Percentiles rank a stretch among this genome's conserved stretches.
Conservation (phyloP, 2,113 vertebrate genomes). For the Menidia beryllina region DNA sequence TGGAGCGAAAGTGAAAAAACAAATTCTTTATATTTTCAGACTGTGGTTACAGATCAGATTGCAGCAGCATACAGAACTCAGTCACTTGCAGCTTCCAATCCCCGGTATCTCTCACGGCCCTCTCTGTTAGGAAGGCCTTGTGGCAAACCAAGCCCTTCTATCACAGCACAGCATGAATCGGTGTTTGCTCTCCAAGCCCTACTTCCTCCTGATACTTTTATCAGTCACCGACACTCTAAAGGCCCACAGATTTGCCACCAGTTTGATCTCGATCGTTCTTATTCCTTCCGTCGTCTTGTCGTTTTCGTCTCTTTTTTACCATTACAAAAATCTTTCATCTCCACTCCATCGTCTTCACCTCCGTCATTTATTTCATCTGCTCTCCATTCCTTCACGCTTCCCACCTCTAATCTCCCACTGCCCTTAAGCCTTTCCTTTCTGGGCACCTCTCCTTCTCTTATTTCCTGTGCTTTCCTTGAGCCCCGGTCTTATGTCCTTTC, state of each 20-base stretch:
- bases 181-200: constrained; percentile 61
- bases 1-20: background rate
- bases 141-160: constrained; percentile 42
- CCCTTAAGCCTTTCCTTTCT: constrained; percentile 63
- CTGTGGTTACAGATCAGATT: constrained; percentile 23
- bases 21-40: background rate
- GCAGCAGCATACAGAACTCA: background rate
- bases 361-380: constrained; percentile 51
- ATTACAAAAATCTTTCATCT: constrained; percentile 48
- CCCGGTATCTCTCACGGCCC: constrained; percentile 19
- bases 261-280: constrained; percentile 57
- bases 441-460: constrained; percentile 40
- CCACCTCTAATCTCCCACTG: constrained; percentile 47
- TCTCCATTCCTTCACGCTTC: constrained; percentile 43
- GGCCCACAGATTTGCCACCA: constrained; percentile 37
- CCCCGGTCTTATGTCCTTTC: constrained; percentile 62
- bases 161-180: constrained; percentile 56
- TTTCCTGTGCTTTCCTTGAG: constrained; percentile 42
- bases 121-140: constrained; percentile 16
- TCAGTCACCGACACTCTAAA: constrained; percentile 61
- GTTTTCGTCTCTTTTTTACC: constrained; percentile 15
- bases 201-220: constrained; percentile 65
- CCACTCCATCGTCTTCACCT: constrained; percentile 48
- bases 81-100: constrained; percentile 2
- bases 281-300: constrained; percentile 48